phyloP scores from a whole-genome alignment of 2,888 invertebrate species.

The Sphaerophoria taeniata region DNA sequence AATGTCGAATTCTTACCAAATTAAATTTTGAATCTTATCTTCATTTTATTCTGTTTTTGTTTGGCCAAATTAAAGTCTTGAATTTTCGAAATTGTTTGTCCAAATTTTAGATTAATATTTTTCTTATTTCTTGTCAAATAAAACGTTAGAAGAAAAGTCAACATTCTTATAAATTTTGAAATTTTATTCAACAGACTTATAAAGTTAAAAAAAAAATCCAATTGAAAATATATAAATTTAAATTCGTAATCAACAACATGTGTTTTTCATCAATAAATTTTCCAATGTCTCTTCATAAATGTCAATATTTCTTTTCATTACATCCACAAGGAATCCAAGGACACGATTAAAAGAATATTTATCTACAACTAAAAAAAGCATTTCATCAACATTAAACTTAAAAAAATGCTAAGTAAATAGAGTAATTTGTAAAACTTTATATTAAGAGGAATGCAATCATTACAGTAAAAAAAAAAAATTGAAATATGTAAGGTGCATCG shows the following conservation, averaged over 20 bases:
- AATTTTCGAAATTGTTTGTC: background rate
- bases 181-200: background rate
- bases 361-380: slow-evolving; percentile 90
- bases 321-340: slow-evolving; percentile 98
- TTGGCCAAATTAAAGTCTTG: slow-evolving; percentile 39
- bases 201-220: background rate
- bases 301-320: slow-evolving; percentile 98
- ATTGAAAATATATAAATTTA: slow-evolving; percentile 5
- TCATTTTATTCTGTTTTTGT: background rate
- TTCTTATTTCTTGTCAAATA: background rate
- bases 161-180: background rate
- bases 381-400: background rate
- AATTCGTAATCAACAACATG: slow-evolving; percentile 38
- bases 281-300: slow-evolving; percentile 88
- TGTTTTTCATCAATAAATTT: slow-evolving; percentile 51
- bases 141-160: background rate
- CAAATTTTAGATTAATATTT: background rate
- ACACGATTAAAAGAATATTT: slow-evolving; percentile 98
- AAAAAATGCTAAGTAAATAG: too few species aligned
- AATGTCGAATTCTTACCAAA: slow-evolving; percentile 45
- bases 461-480: too few species aligned
- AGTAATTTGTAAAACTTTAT: too few species aligned
- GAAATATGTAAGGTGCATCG: too few species aligned
- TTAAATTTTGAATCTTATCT: slow-evolving; percentile 34
- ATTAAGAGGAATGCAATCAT: too few species aligned